Base-by-base conservation (phyloP, 2,888 invertebrate genomes). In the Hydrotaea cyrtoneurina region DNA sequence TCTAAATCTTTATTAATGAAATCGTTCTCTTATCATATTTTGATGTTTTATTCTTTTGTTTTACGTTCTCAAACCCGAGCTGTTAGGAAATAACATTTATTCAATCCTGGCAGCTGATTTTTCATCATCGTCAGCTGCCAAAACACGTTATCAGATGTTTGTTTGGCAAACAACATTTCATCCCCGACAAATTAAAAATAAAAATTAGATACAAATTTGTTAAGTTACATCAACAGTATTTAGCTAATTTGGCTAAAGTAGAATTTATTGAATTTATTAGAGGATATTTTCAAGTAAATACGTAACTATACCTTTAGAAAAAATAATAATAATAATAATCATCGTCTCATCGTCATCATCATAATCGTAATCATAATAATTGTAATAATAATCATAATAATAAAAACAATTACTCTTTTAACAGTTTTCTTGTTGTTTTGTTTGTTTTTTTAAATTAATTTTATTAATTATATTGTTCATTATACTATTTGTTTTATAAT, bases 211-310 rank as follows among this genome's bases (percentile, higher is more conserved):
- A 69, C 69, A 69, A 69, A 46, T 69, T 69, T 46, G 69, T 46
- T 23, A 46, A 46, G 46, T 69, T 69, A 69, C 69, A 69, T 69
- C 69, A 69, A 69, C 69, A 69, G 69, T 69, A 69, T 69, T 69
- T 69, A 69, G 69, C 69, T 69, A 69, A 69, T 69, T 69, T 69
- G 69, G 69, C 69, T 69, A 69, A 69, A 69, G 69, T 69, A 69
- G 69, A 69, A 43, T 69, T 69, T 66, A 66, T 66, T 66, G 66
- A 66, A 13, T 66, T 66, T 69, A 69, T 69, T 69, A 69, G 69
- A 69, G 69, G 69, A 69, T 69, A 69, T 69, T 43, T 69, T 69
- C 69, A 69, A 69, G 69, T 69, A 69, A 69, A 69, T 69, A 69
- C 46, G 69, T 69, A 69, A 69, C 69, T 69, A 69, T 69, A 69